Conservation (phyloP, 2,888 invertebrate genomes). For the Pelosia muscerda region DNA sequence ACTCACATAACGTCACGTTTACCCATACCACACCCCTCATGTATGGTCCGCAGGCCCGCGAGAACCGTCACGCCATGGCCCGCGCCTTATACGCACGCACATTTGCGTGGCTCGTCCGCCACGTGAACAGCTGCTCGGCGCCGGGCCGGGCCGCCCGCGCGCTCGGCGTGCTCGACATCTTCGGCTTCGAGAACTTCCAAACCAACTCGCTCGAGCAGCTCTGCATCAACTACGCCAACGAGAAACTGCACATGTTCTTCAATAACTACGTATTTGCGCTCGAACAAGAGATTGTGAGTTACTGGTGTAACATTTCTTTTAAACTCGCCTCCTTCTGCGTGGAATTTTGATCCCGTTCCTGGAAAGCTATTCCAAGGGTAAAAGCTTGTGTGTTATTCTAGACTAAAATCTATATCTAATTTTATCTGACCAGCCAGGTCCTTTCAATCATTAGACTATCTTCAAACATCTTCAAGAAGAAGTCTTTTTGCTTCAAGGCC, state of each 20-base stretch:
- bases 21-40: too few relatives aligned
- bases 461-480: too few relatives aligned
- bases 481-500: too few relatives aligned
- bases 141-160: slow-evolving; percentile 94
- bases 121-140: slow-evolving; percentile 96
- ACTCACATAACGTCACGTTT: too few relatives aligned
- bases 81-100: slow-evolving; percentile 96
- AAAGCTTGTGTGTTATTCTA: too few relatives aligned
- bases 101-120: slow-evolving; percentile 96
- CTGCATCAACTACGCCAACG: slow-evolving; percentile 97
- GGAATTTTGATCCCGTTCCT: too few relatives aligned
- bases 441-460: too few relatives aligned
- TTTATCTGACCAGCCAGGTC: too few relatives aligned
- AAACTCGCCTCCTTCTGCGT: too few relatives aligned
- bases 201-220: slow-evolving; percentile 97
- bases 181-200: slow-evolving; percentile 97
- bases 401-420: too few relatives aligned
- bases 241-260: slow-evolving; percentile 98
- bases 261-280: slow-evolving; percentile 98
- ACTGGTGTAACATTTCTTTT: too few relatives aligned
- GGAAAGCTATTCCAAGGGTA: too few relatives aligned
- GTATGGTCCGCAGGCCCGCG: slow-evolving; percentile 88
- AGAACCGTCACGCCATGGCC: slow-evolving; percentile 97
- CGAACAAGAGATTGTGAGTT: slow-evolving; percentile 96
- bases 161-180: slow-evolving; percentile 96